Evolutionary conservation across 2,888 invertebrate genomes (phyloP), one percentile per base, ranked within the genome.

Genomic region (Amaurobius ferox): DNA sequence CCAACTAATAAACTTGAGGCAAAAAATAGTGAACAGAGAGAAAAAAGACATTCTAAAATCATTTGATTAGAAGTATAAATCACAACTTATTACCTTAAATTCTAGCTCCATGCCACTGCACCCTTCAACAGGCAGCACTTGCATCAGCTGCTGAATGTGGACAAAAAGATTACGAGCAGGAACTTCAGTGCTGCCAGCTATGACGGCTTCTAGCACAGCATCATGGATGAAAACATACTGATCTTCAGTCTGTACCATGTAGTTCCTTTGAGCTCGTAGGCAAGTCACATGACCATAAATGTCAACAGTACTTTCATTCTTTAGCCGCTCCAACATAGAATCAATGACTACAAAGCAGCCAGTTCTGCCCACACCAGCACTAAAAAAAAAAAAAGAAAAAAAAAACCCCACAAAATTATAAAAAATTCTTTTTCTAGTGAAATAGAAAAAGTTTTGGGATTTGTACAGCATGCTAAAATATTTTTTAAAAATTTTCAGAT

Each of bases 151-250:
- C 91, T 98, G 98, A 90, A 99, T 96, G 92, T 99, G 99, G 26
- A 96, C 94, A 91, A 98, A 97, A 78, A 99, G 93, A 91, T 97
- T 98, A 79, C 97, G 94, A 16, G 98, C 98, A 0, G 98, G 96
- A 44, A 99, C 96, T 92, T 99, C 99, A 0, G 99, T 99, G 90
- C 95, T 95, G 0, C 98, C 99, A 91, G 98, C 98, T 88, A 98
- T 96, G 5, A 98, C 97, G 5, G 99, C 99, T 92, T 99, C 99
- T 79, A 98, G 93, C 29, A 99, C 94, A 1, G 99, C 97, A 91
- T 99, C 99, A 91, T 99, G 98, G 89, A 99, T 99, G 93, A 99
- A 99, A 89, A 99, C 97, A 92, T 99, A 99, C 92, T 99, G 99
- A 92, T 98, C 98, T 92, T 98, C 98, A 13, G 98, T 99, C 92